Percentiles rank a stretch among this genome's conserved stretches.
These are phyloP conservation scores for Agrotis ipsilon DNA, from an alignment of 2,888 invertebrate species.

Conservation along the genomic window DNA sequence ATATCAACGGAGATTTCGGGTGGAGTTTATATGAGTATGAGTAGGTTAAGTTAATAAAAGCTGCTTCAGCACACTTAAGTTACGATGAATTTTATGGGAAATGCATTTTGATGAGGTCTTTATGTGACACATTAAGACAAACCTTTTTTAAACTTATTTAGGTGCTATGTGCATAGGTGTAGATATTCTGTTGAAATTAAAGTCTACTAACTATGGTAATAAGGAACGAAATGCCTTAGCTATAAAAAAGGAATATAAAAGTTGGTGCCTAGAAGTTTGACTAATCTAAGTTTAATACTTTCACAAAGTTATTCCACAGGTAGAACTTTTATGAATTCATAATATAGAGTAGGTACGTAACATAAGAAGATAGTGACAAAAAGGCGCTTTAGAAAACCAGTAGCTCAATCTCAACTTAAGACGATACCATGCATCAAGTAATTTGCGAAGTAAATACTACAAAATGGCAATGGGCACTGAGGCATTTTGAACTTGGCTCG, in stretches of 20 bases:
- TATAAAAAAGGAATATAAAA: background rate
- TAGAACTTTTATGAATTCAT: background rate
- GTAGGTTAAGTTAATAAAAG: constrained; percentile 43
- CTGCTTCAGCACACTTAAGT: constrained; percentile 14
- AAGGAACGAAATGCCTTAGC: background rate
- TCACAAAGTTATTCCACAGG: background rate
- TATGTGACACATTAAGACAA: too few relatives aligned
- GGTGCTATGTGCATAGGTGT: too few relatives aligned
- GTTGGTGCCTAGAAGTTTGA: background rate
- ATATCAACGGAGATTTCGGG: constrained; percentile 59
- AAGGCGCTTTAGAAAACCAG: constrained; percentile 25
- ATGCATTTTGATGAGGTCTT: background rate
- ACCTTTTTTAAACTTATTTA: too few relatives aligned
- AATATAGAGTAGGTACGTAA: background rate
- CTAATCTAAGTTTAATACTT: background rate
- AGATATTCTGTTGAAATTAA: background rate
- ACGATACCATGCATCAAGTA: constrained; percentile 38
- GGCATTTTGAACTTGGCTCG: too few relatives aligned
- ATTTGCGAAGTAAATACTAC: constrained; percentile 42
- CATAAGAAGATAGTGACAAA: background rate
- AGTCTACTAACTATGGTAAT: background rate
- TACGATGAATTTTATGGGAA: constrained; percentile 18
- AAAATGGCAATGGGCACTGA: too few relatives aligned
- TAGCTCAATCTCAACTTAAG: constrained; percentile 22
- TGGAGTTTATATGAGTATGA: constrained; percentile 35